These are phyloP conservation scores for Formicarius rufipectus DNA, from an alignment of 2,113 vertebrate species.

Conservation along the genomic window DNA sequence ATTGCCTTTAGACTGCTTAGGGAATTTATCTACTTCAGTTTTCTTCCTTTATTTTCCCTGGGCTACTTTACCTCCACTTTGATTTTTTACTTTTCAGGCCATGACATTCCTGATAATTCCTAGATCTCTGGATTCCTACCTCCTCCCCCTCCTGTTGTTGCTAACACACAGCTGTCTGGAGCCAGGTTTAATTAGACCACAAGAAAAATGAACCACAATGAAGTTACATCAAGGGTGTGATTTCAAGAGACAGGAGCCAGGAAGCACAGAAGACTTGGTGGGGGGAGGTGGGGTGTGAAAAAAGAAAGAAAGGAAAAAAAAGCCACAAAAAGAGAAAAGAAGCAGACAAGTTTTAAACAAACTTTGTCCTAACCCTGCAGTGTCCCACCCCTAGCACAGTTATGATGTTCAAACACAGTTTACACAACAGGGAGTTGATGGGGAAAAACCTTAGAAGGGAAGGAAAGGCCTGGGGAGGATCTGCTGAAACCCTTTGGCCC, in stretches of 20 bases:
- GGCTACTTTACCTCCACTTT: not conserved
- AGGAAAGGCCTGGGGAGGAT: not conserved
- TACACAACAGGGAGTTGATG: not conserved
- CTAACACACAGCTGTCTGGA: slow-evolving; percentile 40
- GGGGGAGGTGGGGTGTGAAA: rapidly evolving
- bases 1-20: not conserved
- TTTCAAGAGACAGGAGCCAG: slow-evolving; percentile 47
- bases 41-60: not conserved
- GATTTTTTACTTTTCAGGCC: not conserved
- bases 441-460: not conserved
- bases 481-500: not conserved
- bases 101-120: not conserved
- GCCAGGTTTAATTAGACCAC: slow-evolving; percentile 61
- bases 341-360: not conserved
- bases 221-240: slow-evolving; percentile 44
- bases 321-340: not conserved
- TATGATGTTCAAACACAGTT: not conserved
- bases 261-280: not conserved
- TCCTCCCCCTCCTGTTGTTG: slow-evolving; percentile 5
- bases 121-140: slow-evolving; percentile 28
- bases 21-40: not conserved
- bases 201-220: slow-evolving; percentile 55
- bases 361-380: not conserved
- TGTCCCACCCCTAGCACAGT: not conserved
- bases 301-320: too few species aligned